These are phyloP conservation scores for Melierax canorus DNA, from an alignment of 2,113 vertebrate species.

Conservation along the genomic window DNA sequence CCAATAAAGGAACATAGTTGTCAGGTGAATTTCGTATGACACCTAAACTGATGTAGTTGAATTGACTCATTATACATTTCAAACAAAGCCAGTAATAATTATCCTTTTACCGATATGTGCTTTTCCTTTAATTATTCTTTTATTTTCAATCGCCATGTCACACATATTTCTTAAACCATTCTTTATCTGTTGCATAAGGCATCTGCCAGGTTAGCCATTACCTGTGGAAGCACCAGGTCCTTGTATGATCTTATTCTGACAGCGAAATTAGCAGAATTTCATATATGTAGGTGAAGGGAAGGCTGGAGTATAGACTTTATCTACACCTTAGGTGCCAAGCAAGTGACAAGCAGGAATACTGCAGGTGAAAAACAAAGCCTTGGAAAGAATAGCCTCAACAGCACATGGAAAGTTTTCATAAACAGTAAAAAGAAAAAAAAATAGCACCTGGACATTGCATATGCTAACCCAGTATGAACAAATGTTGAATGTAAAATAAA, in stretches of 20 bases:
- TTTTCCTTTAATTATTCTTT: background rate
- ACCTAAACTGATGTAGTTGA: background rate
- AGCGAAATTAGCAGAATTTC: background rate
- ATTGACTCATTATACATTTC: background rate
- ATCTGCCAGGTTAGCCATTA: background rate
- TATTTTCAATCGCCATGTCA: background rate
- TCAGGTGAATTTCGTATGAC: background rate
- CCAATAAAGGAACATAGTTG: background rate
- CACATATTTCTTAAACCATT: background rate
- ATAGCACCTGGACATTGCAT: background rate
- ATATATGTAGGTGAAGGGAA: background rate
- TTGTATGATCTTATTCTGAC: background rate
- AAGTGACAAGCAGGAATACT: background rate
- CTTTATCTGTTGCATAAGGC: background rate
- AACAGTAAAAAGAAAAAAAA: background rate
- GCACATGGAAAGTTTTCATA: background rate
- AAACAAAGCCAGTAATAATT: background rate
- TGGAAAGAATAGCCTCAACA: background rate
- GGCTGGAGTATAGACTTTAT: background rate
- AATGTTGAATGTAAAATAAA: background rate
- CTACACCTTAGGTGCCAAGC: background rate
- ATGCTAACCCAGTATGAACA: background rate
- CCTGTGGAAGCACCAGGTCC: background rate
- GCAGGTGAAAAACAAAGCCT: background rate
- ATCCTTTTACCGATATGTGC: background rate